These are phyloP conservation scores for Aphidius ervi DNA, from an alignment of 1,140 invertebrate species.

Conservation along the genomic window DNA sequence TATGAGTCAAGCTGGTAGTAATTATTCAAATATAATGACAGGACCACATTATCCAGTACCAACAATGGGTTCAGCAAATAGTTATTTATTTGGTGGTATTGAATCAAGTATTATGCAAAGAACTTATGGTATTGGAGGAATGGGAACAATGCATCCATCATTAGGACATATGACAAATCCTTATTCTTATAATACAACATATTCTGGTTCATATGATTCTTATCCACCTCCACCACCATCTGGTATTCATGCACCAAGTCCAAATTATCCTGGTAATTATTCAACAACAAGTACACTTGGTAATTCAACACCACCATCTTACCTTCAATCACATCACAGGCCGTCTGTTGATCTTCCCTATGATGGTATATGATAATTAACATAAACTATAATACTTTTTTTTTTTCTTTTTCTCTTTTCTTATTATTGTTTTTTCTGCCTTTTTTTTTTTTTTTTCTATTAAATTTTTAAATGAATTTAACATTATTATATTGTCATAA, in stretches of 20 bases:
- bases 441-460: neutral
- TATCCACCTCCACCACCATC: conserved; percentile 40
- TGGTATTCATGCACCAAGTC: conserved; percentile 45
- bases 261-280: conserved; percentile 46
- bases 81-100: conserved; percentile 47
- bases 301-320: conserved; percentile 46
- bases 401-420: neutral
- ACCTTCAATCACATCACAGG: conserved; percentile 47
- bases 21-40: conserved; percentile 46
- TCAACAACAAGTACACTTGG: conserved; percentile 33
- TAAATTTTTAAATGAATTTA: neutral
- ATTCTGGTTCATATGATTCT: conserved; percentile 49
- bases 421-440: neutral
- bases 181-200: conserved; percentile 48
- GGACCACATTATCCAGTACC: conserved; percentile 49
- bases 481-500: too few relatives aligned
- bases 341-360: conserved; percentile 49
- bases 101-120: conserved; percentile 50
- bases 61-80: conserved; percentile 45
- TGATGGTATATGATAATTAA: conserved; percentile 53
- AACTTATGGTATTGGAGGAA: conserved; percentile 44
- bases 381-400: conserved; percentile 24
- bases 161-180: conserved; percentile 47
- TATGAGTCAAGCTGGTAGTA: conserved; percentile 41
- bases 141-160: conserved; percentile 47